phyloP scores from a whole-genome alignment of 2,888 invertebrate species.

The Isoperla grammatica region DNA sequence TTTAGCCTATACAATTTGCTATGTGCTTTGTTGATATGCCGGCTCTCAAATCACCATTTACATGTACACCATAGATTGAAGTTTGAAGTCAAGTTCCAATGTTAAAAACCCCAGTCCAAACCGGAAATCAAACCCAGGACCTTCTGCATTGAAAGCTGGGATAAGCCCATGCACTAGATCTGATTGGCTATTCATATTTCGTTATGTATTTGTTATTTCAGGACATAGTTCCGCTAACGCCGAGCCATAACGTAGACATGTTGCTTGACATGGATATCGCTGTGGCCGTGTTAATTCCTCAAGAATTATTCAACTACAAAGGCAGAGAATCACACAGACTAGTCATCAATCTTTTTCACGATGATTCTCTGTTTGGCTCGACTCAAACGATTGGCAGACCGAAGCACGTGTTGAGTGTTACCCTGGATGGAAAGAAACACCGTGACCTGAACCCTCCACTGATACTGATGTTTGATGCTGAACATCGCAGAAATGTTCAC shows the following conservation, averaged over 20 bases:
- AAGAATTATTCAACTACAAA: conserved; percentile 39
- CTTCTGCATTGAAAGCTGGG: too few relatives aligned
- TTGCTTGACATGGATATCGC: conserved; percentile 48
- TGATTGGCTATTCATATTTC: too few relatives aligned
- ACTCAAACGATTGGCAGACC: background rate
- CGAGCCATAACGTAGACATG: conserved; percentile 45
- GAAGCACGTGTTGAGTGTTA: conserved; percentile 17
- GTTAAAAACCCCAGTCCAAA: too few relatives aligned
- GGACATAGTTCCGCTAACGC: conserved; percentile 43
- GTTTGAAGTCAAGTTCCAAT: too few relatives aligned
- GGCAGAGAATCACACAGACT: conserved; percentile 1
- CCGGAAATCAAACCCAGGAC: too few relatives aligned
- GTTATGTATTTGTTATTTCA: too few relatives aligned
- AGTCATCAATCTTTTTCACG: conserved; percentile 19
- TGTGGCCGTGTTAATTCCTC: conserved; percentile 51
- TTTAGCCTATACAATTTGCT: too few relatives aligned
- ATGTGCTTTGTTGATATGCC: too few relatives aligned
- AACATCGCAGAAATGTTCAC: background rate
- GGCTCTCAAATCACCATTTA: too few relatives aligned
- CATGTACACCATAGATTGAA: too few relatives aligned
- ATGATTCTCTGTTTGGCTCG: conserved; percentile 20
- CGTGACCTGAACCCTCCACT: conserved; percentile 14
- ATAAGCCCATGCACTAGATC: too few relatives aligned
- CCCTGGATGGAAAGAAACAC: conserved; percentile 17
- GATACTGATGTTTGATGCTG: conserved; percentile 6